Percentiles rank a stretch among this genome's conserved stretches.
Conservation (phyloP, 92 coral and sea anemone genomes). For the Scolanthus callimorphus region DNA sequence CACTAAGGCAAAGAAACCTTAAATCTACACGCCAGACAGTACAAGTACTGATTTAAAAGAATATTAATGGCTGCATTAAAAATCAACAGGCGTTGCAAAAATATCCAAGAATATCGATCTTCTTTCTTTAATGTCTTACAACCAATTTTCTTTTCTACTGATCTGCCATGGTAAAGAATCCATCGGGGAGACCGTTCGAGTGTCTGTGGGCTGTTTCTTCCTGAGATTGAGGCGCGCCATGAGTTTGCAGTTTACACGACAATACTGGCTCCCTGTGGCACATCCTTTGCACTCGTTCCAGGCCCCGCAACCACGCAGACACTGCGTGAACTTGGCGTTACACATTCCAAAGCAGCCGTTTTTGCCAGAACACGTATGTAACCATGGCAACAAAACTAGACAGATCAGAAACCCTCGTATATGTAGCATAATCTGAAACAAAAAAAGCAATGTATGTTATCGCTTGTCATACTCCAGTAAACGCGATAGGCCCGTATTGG, state of each 20-base stretch:
- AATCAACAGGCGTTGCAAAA: too few relatives aligned
- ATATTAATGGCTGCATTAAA: too few relatives aligned
- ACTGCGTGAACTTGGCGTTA: neutral
- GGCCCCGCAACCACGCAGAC: neutral
- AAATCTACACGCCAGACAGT: too few relatives aligned
- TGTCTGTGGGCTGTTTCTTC: neutral
- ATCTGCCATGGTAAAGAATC: too few relatives aligned
- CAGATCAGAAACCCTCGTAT: neutral
- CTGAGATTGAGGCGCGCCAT: neutral
- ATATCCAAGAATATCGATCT: neutral
- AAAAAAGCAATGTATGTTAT: neutral
- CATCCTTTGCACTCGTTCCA: neutral
- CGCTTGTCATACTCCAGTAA: too few relatives aligned
- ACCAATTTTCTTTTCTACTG: neutral
- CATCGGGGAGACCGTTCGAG: too few relatives aligned
- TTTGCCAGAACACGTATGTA: neutral
- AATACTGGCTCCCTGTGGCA: neutral
- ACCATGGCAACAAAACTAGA: neutral
- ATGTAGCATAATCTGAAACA: neutral
- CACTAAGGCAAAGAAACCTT: too few relatives aligned
- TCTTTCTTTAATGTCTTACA: neutral
- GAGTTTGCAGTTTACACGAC: neutral
- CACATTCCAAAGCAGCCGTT: neutral
- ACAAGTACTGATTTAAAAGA: too few relatives aligned
- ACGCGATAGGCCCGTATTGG: too few relatives aligned